phyloP scores from a whole-genome alignment of 2,797 vertebrate genomes.

The Arrhamphus sclerolepis region DNA sequence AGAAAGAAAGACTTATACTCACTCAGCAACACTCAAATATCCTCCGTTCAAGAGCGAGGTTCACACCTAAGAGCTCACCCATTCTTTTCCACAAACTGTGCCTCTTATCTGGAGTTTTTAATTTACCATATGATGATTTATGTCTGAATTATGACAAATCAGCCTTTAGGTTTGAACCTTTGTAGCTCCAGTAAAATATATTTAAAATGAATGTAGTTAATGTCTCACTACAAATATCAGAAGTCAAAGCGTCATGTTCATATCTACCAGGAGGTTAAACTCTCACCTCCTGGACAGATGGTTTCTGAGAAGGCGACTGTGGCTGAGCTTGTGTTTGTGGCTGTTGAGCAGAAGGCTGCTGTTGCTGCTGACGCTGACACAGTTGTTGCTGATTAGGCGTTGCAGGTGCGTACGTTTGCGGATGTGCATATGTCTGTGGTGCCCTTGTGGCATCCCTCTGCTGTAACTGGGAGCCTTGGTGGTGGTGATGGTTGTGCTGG shows the following conservation, averaged over 20 bases:
- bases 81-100: not conserved
- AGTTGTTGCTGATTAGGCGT: conserved; percentile 35
- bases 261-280: not conserved
- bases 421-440: conserved; percentile 46
- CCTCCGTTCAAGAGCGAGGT: too few species aligned
- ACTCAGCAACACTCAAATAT: conserved; percentile 14
- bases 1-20: conserved; percentile 31
- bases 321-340: conserved; percentile 36
- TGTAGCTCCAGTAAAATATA: too few species aligned
- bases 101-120: not conserved
- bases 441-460: conserved; percentile 40
- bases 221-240: too few species aligned
- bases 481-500: conserved; percentile 44
- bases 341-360: conserved; percentile 41
- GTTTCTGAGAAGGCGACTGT: conserved; percentile 62
- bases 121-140: not conserved
- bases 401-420: conserved; percentile 12
- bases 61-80: too few species aligned
- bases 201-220: too few species aligned
- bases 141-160: not conserved
- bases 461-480: conserved; percentile 43
- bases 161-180: too few species aligned
- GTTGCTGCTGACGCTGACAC: conserved; percentile 44
- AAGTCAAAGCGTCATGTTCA: too few species aligned
- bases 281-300: conserved; percentile 88